Conservation (phyloP, 2,888 invertebrate species). For the Biston stratarius region DNA sequence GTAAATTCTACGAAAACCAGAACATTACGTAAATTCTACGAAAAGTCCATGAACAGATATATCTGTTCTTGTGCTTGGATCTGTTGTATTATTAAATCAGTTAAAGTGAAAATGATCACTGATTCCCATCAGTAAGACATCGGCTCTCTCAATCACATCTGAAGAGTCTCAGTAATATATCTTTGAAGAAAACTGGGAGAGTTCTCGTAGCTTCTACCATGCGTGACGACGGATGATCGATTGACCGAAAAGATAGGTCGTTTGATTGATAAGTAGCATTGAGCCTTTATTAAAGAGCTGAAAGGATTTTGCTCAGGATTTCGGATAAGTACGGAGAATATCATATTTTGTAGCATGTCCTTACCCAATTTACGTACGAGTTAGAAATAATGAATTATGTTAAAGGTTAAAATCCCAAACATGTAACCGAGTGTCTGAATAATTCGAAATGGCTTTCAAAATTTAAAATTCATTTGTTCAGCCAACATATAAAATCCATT, state of each 20-base stretch:
- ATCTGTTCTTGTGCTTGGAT: neutral
- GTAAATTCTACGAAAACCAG: too few species aligned
- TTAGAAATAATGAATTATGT: neutral
- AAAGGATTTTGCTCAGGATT: constrained; percentile 38
- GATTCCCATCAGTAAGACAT: constrained; percentile 1
- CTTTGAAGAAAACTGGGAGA: constrained; percentile 50
- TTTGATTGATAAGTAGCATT: constrained; percentile 47
- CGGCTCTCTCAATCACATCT: constrained; percentile 31
- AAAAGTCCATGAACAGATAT: neutral
- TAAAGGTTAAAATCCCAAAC: neutral
- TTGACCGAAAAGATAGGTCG: constrained; percentile 49
- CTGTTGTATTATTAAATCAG: neutral
- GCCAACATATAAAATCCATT: too few species aligned
- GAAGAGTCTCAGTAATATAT: constrained; percentile 48
- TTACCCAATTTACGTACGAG: constrained; percentile 33
- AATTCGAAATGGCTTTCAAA: neutral
- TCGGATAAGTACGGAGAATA: constrained; percentile 29
- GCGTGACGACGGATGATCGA: constrained; percentile 51
- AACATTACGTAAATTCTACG: neutral
- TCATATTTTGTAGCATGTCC: constrained; percentile 5
- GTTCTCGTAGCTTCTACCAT: constrained; percentile 47
- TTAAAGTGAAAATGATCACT: constrained; percentile 2
- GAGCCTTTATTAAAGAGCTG: constrained; percentile 36
- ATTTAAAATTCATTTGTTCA: too few species aligned
- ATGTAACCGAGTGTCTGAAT: neutral